Evolutionary conservation across 2,113 vertebrate genomes (phyloP).

Genomic region (Dromiciops gliroides): DNA sequence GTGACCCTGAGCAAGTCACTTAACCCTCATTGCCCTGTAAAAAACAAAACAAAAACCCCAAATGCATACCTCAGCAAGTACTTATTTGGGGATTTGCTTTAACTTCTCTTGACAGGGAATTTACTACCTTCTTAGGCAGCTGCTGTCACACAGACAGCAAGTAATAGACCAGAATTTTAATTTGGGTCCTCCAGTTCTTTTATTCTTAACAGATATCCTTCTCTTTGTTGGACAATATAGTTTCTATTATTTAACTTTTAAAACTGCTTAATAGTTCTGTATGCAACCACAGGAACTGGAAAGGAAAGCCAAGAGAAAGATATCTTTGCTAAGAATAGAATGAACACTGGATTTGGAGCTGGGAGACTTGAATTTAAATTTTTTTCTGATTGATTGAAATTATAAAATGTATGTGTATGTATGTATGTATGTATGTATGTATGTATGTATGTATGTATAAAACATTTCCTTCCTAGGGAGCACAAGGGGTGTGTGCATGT

Average conservation of each 20-base stretch:
- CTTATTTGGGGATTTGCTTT: background rate
- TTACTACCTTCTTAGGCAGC: background rate
- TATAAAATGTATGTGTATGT: background rate
- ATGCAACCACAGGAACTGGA: background rate
- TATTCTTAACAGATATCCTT: background rate
- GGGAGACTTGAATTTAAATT: background rate
- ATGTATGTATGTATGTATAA: background rate
- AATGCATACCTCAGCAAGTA: background rate
- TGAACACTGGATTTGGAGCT: background rate
- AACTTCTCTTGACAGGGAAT: background rate
- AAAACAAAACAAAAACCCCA: too few relatives aligned
- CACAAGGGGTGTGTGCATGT: background rate
- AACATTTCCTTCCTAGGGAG: background rate
- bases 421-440: background rate
- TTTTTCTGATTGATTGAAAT: background rate
- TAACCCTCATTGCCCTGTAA: too few relatives aligned
- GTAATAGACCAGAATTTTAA: background rate
- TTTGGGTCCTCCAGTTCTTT: background rate
- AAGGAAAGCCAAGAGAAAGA: background rate
- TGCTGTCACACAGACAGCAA: background rate
- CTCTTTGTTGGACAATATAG: background rate
- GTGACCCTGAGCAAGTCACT: too few relatives aligned
- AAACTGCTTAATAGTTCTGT: background rate
- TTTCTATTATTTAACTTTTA: background rate
- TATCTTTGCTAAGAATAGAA: background rate